Evolutionary conservation across 1,140 invertebrate species (phyloP).

Genomic region (Mesaphorura yosii): DNA sequence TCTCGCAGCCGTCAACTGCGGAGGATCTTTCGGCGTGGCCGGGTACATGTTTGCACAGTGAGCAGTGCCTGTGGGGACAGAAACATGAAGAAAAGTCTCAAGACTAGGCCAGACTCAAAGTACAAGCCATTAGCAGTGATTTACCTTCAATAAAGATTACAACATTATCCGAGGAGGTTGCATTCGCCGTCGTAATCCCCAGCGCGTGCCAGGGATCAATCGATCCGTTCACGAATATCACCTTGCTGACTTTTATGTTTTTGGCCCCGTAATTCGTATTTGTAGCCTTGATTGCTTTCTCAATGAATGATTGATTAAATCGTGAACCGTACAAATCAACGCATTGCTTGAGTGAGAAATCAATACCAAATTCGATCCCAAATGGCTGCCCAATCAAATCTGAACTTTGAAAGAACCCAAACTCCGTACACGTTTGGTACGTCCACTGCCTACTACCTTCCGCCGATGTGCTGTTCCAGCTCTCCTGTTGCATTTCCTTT

Average conservation of each 20-base stretch:
- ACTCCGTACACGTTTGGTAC: constrained; percentile 49
- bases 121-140: neutral
- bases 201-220: constrained; percentile 85
- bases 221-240: constrained; percentile 78
- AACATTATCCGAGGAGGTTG: constrained; percentile 20
- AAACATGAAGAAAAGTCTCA: constrained; percentile 24
- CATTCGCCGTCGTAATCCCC: constrained; percentile 20
- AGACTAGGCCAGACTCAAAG: neutral
- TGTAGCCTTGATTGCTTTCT: constrained; percentile 51
- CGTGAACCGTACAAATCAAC: constrained; percentile 44
- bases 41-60: constrained; percentile 61
- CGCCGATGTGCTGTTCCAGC: constrained; percentile 49
- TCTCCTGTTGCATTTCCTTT: constrained; percentile 51
- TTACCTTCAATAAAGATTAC: constrained; percentile 31
- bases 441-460: constrained; percentile 35
- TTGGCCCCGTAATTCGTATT: constrained; percentile 70
- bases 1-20: constrained; percentile 48
- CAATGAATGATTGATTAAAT: constrained; percentile 48
- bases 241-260: constrained; percentile 54
- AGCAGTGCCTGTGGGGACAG: constrained; percentile 56
- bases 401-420: constrained; percentile 47
- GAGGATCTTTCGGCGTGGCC: constrained; percentile 41
- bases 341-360: constrained; percentile 43
- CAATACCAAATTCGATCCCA: constrained; percentile 40
- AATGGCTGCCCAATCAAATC: constrained; percentile 42